These are phyloP conservation scores for Aromia moschata DNA, from an alignment of 2,888 invertebrate species.

Conservation along the genomic window DNA sequence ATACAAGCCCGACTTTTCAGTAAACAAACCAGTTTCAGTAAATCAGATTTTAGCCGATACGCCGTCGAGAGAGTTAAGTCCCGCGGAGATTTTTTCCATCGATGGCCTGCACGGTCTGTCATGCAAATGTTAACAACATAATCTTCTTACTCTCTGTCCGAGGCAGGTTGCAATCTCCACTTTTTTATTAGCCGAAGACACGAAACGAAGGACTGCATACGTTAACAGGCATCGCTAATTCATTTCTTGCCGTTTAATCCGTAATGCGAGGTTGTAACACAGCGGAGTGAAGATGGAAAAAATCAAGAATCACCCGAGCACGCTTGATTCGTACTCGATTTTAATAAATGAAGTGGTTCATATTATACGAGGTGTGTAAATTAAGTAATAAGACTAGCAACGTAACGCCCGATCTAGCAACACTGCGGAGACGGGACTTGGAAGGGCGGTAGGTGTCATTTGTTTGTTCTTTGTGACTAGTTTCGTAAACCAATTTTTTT, in stretches of 20 bases:
- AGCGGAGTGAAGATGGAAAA: background rate
- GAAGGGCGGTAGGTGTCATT: too few species aligned
- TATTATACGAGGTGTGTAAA: too few species aligned
- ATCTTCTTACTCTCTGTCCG: slow-evolving; percentile 27
- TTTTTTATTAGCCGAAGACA: slow-evolving; percentile 10
- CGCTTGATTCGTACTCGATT: background rate
- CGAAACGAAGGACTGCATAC: background rate
- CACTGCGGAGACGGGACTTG: too few species aligned
- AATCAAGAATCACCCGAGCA: background rate
- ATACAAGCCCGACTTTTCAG: slow-evolving; percentile 24
- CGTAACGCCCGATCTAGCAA: too few species aligned
- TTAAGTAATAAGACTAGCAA: too few species aligned
- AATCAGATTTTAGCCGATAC: slow-evolving; percentile 33
- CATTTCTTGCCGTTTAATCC: slow-evolving; percentile 1
- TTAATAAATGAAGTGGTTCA: too few species aligned
- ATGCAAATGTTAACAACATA: slow-evolving; percentile 42
- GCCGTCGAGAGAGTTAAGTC: slow-evolving; percentile 24
- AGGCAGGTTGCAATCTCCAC: slow-evolving; percentile 7
- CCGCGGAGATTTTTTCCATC: slow-evolving; percentile 31
- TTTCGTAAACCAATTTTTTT: too few species aligned
- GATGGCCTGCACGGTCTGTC: slow-evolving; percentile 39
- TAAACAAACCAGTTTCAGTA: slow-evolving; percentile 34
- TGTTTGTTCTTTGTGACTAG: too few species aligned
- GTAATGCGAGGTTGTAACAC: background rate
- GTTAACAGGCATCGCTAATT: slow-evolving; percentile 9